Base-by-base conservation (phyloP, 2,888 invertebrate genomes). In the Cyrtodaria siliqua region DNA sequence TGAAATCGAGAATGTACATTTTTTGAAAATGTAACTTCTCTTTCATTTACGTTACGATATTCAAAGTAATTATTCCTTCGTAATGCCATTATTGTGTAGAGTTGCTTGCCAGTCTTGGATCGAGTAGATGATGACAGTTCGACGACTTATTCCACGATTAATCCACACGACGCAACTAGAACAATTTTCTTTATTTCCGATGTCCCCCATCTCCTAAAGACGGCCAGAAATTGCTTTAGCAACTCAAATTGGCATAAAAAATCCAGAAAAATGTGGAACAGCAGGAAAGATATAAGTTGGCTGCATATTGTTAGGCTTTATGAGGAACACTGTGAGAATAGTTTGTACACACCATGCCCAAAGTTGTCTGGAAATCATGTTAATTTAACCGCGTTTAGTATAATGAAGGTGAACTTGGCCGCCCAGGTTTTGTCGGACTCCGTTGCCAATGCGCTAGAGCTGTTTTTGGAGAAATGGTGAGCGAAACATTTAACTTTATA, bases 161-260 rank as follows among this genome's bases (percentile, higher is more conserved):
- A n/a, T n/a, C n/a, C n/a, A n/a, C n/a, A n/a, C n/a, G 33, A 33
- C 6, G n/a, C n/a, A n/a, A n/a, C n/a, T n/a, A 33, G 33, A 33
- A 18, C 24, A 9, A n/a, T 27, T 40, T 63, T 24, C 27, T 81
- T 83, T 23, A 69, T 83, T 8, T 78, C 78, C 2, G 76, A 82
- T 67, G 74, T 64, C 0, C 81, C 79, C 40, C 81, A 81, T 40
- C 40, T 83, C 2, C 9, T 81, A 8, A 81, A 81, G 69, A 83
- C 81, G 1, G 52, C 74, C 0, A 33, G 81, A 24, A 83, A 83
- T 23, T 79, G 78, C 52, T 82, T 84, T n/a, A 55, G 67, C n/a
- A 79, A 79, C 59, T 82, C 72, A 20, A 64, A 56, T 44, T 69
- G 67, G 0, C 79, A 82, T 26, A 82, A 68, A 42, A 66, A 61